Conservation (phyloP, 2,797 vertebrate genomes). For the Platalea minor region DNA sequence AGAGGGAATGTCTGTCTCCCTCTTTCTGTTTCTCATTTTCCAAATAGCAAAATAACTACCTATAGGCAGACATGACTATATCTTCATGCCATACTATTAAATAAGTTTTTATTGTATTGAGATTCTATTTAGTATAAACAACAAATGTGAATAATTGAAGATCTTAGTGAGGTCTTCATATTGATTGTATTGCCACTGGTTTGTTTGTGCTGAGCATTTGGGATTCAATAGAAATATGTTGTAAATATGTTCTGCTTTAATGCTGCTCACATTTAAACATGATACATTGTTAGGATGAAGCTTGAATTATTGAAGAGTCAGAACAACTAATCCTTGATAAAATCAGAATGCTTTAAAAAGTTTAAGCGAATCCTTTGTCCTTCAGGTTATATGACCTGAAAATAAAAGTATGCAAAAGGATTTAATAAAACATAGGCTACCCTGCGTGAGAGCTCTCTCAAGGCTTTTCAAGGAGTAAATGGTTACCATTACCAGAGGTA, state of each 20-base stretch:
- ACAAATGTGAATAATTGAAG: neutral
- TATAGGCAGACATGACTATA: neutral
- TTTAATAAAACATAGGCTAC: conserved; percentile 65
- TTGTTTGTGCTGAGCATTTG: neutral
- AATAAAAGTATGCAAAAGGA: conserved; percentile 46
- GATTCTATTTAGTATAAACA: neutral
- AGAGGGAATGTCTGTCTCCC: neutral
- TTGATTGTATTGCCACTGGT: neutral
- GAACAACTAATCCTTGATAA: conserved; percentile 29
- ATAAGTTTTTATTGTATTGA: neutral
- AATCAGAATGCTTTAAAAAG: conserved; percentile 21
- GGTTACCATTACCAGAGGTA: conserved; percentile 61
- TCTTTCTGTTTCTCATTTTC: neutral
- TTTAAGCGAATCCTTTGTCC: conserved; percentile 42
- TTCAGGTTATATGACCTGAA: conserved; percentile 57
- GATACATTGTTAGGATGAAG: neutral
- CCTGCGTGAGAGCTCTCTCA: conserved; percentile 28
- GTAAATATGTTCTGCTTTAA: conserved; percentile 10
- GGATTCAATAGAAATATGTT: neutral
- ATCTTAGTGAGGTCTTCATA: neutral
- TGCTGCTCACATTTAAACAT: conserved; percentile 27
- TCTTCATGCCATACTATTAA: neutral
- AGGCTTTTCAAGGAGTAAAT: conserved; percentile 61
- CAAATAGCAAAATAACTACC: neutral
- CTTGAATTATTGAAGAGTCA: conserved; percentile 56